Base-by-base conservation (phyloP, 1,140 invertebrate species). In the Diploscapter pachys region DNA sequence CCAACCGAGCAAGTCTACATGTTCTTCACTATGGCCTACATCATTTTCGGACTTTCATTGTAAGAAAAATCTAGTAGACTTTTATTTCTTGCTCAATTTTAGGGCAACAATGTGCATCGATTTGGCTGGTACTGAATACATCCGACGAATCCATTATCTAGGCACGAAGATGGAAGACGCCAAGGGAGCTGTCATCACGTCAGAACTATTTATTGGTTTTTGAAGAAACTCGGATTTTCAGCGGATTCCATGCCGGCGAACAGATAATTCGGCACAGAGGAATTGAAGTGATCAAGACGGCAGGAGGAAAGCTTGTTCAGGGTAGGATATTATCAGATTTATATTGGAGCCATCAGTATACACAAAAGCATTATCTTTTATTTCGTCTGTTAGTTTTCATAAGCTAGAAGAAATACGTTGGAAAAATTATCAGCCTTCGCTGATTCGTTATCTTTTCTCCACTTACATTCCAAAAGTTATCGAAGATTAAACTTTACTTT, bases 141-240 rank as follows among this genome's bases (percentile, higher is more conserved):
- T 85, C 62, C 72, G 78, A 4, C 82, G 83, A 73, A 85, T 85
- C 54, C 83, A 85, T 68, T 84, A 85, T 64, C 48, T 85, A 5
- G 83, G 83, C 50, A 83, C 81, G 31, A 85, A 86, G 71, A 86
- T 86, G 82, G 84, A 86, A 57, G 83, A 86, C 66, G 83, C 83
- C 0, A 84, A 85, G 73, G 83, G 83, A 0, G 82, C 80, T 9
- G 81, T 85, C 4, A 82, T 85, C 48, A 83, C 78, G 77, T 77
- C 31, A 48, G 66, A 66, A 59, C 65, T 13, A 51, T 53, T 50
- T 54, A 6, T 55, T 31, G n/a, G 8, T 3, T 78, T 50, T 2
- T 69, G 11, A 69, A 56, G 51, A 63, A 61, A 13, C 13, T 62
- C n/a, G 4, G 9, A 31, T 53, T 71, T 79, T 79, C 57, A 80